Conservation (phyloP, 2,797 vertebrate genomes). For the Columba guinea region DNA sequence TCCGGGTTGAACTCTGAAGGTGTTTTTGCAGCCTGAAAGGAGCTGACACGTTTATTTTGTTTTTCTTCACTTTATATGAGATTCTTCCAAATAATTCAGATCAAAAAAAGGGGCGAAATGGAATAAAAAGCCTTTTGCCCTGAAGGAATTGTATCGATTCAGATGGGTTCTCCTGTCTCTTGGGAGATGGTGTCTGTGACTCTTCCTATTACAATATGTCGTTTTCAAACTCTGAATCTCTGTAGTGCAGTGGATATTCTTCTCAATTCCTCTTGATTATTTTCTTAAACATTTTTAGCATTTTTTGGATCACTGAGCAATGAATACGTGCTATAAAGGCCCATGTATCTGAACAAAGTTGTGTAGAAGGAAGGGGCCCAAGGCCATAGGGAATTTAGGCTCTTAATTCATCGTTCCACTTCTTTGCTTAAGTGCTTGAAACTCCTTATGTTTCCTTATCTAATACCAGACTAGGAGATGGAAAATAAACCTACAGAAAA, state of each 20-base stretch:
- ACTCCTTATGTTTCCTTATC: neutral
- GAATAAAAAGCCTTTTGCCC: neutral
- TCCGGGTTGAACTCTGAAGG: neutral
- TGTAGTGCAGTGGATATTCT: neutral
- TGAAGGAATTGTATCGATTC: neutral
- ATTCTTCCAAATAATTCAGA: neutral
- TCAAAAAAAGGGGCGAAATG: neutral
- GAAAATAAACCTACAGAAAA: neutral
- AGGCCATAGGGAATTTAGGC: accelerated
- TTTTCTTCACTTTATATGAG: neutral
- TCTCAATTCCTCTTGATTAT: neutral
- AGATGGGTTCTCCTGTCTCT: neutral
- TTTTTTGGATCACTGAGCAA: neutral
- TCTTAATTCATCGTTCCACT: neutral
- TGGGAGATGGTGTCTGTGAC: neutral
- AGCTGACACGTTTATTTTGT: neutral
- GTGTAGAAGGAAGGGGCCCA: neutral
- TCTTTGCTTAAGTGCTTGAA: neutral
- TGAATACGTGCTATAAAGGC: neutral
- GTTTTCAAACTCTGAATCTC: too few species aligned
- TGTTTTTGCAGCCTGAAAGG: neutral
- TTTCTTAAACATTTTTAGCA: too few species aligned
- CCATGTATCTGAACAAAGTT: too few species aligned
- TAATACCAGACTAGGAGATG: neutral
- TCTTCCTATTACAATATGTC: neutral